These are phyloP conservation scores for Antheraea mylitta DNA, from an alignment of 1,140 invertebrate genomes.

Conservation along the genomic window DNA sequence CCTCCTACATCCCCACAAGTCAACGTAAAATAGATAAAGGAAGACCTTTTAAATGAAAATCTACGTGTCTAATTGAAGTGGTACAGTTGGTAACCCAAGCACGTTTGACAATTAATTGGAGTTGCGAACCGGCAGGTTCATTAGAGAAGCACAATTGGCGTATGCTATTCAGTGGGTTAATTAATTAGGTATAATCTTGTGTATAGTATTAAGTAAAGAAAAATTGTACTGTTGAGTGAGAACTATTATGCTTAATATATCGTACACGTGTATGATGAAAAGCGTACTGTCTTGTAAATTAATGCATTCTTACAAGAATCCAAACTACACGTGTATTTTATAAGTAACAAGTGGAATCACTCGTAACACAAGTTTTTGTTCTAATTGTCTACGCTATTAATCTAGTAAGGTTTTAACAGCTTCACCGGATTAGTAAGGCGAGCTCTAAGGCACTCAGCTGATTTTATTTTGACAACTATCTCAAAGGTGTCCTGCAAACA, in stretches of 20 bases:
- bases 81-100: constrained; percentile 42
- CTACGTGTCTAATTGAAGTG: constrained; percentile 36
- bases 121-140: constrained; percentile 46
- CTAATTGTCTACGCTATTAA: too few relatives aligned
- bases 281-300: too few relatives aligned
- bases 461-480: too few relatives aligned
- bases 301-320: too few relatives aligned
- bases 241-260: neutral
- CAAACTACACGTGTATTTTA: too few relatives aligned
- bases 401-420: too few relatives aligned
- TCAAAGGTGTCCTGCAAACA: too few relatives aligned
- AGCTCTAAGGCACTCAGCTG: too few relatives aligned
- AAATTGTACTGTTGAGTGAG: neutral
- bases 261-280: neutral
- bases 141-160: constrained; percentile 54
- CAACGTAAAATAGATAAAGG: constrained; percentile 2
- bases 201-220: neutral
- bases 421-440: too few relatives aligned
- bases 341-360: too few relatives aligned
- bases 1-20: constrained; percentile 2
- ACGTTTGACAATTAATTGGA: constrained; percentile 62
- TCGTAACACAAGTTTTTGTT: too few relatives aligned
- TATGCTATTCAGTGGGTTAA: constrained; percentile 47
- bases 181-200: constrained; percentile 39
- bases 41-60: neutral